A percentile compares a stretch with the other conserved stretches of the same genome.
Conservation (phyloP, 2,797 vertebrate genomes). For the Alauda arvensis region DNA sequence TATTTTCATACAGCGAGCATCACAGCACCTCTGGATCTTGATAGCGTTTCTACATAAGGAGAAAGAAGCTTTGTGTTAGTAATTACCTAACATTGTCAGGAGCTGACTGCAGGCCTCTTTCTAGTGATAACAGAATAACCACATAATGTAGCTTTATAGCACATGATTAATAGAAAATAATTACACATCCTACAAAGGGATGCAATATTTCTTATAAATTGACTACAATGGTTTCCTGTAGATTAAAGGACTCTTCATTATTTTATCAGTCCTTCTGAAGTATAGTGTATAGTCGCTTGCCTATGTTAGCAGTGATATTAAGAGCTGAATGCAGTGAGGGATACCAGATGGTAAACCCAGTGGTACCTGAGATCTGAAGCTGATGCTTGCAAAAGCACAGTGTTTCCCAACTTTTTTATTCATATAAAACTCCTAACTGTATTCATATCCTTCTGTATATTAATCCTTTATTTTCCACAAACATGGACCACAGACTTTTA, state of each 20-base stretch:
- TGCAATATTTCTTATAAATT: slow-evolving; percentile 85
- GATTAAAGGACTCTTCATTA: slow-evolving; percentile 85
- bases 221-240: slow-evolving; percentile 83
- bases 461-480: slow-evolving; percentile 17
- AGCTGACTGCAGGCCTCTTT: slow-evolving; percentile 80
- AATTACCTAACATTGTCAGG: slow-evolving; percentile 82
- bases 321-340: slow-evolving; percentile 61
- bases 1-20: slow-evolving; percentile 72
- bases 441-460: neutral
- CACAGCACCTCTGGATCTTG: slow-evolving; percentile 73
- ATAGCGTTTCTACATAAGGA: slow-evolving; percentile 71
- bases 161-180: slow-evolving; percentile 86
- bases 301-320: slow-evolving; percentile 62
- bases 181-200: slow-evolving; percentile 82
- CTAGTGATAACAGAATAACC: slow-evolving; percentile 81
- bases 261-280: slow-evolving; percentile 79
- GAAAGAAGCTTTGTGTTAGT: slow-evolving; percentile 79
- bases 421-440: neutral
- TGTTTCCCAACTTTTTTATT: slow-evolving; percentile 19
- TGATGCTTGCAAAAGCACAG: neutral
- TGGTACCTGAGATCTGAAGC: slow-evolving; percentile 50
- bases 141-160: slow-evolving; percentile 81
- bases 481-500: neutral
- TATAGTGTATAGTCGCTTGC: slow-evolving; percentile 70
- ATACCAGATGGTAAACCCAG: slow-evolving; percentile 68